These are phyloP conservation scores for Oxycera nigricornis DNA, from an alignment of 2,888 invertebrate genomes.

Conservation along the genomic window DNA sequence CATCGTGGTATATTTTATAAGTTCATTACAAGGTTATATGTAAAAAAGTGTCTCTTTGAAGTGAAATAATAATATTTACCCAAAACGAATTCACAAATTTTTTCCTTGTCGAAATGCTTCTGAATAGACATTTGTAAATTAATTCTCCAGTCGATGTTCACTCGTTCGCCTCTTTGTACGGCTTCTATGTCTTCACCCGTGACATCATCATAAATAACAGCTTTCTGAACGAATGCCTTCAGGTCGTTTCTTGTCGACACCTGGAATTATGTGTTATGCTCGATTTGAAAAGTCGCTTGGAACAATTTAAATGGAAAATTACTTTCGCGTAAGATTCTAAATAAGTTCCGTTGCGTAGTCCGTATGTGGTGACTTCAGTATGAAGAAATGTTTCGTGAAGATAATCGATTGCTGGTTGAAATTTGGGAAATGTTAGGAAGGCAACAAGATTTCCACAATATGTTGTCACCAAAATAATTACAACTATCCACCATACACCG, in stretches of 20 bases:
- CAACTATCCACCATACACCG: slow-evolving; percentile 92
- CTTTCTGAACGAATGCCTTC: slow-evolving; percentile 65
- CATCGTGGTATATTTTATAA: too few relatives aligned
- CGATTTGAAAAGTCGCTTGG: neutral
- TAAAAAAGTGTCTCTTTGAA: too few relatives aligned
- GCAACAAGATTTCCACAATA: slow-evolving; percentile 93
- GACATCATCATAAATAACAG: slow-evolving; percentile 63
- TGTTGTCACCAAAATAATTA: slow-evolving; percentile 86
- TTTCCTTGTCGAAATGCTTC: slow-evolving; percentile 70
- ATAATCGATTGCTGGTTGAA: slow-evolving; percentile 58
- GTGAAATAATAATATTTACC: too few relatives aligned
- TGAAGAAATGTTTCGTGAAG: slow-evolving; percentile 61
- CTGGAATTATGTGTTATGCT: slow-evolving; percentile 43
- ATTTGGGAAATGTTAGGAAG: slow-evolving; percentile 87
- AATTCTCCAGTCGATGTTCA: slow-evolving; percentile 82
- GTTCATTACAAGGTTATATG: too few relatives aligned
- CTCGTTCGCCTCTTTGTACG: slow-evolving; percentile 73
- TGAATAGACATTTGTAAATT: slow-evolving; percentile 77
- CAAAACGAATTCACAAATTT: slow-evolving; percentile 77
- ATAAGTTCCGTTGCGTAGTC: slow-evolving; percentile 76
- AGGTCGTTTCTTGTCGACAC: slow-evolving; percentile 55
- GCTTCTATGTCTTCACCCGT: slow-evolving; percentile 64
- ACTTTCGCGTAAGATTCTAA: slow-evolving; percentile 72
- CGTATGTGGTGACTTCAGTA: slow-evolving; percentile 73
- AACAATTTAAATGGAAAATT: slow-evolving; percentile 42